A percentile compares a stretch with the other conserved stretches of the same genome.
These are phyloP conservation scores for Lysandra bellargus DNA, from an alignment of 2,888 invertebrate genomes.

Conservation along the genomic window DNA sequence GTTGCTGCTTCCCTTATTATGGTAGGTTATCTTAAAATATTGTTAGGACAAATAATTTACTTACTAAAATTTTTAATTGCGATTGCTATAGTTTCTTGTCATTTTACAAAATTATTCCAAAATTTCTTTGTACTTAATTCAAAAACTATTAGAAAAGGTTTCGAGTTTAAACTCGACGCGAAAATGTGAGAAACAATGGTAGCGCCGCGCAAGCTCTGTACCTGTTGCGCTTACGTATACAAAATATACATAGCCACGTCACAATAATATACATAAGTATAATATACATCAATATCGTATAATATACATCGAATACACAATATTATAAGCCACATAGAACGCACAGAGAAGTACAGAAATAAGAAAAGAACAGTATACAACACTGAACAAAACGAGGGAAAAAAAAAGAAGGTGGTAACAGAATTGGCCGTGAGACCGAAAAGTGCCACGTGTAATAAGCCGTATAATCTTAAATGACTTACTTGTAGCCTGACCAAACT, in stretches of 20 bases:
- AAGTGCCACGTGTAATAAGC: constrained; percentile 36
- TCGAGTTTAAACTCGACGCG: background rate
- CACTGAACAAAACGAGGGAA: background rate
- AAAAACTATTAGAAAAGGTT: background rate
- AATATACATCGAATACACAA: background rate
- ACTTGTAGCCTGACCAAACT: constrained; percentile 75
- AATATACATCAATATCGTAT: background rate
- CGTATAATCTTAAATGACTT: constrained; percentile 52
- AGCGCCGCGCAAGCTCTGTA: constrained; percentile 36
- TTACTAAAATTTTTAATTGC: background rate
- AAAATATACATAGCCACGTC: background rate
- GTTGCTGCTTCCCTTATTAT: no score
- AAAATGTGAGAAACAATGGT: background rate
- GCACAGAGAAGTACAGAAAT: background rate
- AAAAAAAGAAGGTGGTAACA: constrained; percentile 18
- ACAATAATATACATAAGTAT: background rate
- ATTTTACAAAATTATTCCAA: background rate
- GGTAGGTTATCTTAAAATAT: no score
- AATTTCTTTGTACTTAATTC: no score
- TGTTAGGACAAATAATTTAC: no score
- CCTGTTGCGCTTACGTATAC: constrained; percentile 36
- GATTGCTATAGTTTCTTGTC: background rate
- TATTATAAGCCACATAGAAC: background rate
- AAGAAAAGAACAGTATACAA: background rate
- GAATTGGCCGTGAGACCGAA: constrained; percentile 10